Evolutionary conservation across 2,113 vertebrate genomes (phyloP).

Genomic region (Chauna torquata): DNA sequence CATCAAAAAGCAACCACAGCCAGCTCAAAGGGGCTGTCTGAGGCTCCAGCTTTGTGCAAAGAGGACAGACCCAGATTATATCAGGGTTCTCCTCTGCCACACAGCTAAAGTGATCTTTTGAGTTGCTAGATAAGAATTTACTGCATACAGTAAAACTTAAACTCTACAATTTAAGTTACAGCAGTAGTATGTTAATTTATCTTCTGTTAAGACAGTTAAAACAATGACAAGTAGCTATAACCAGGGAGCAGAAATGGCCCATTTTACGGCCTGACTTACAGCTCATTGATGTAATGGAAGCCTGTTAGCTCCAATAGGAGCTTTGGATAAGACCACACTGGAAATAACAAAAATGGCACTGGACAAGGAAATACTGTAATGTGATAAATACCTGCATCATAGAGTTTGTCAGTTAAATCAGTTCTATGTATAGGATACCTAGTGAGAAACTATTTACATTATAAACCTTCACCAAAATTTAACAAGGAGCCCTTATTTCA

Average conservation of each 20-base stretch:
- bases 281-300: not conserved
- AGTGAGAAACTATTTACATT: not conserved
- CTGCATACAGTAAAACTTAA: not conserved
- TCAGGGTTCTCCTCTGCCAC: not conserved
- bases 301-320: not conserved
- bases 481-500: not conserved
- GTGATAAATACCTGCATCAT: not conserved
- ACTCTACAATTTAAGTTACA: not conserved
- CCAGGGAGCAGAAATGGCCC: not conserved
- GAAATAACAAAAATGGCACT: not conserved
- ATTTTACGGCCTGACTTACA: not conserved
- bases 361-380: not conserved
- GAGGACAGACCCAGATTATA: not conserved
- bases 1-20: not conserved
- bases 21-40: not conserved
- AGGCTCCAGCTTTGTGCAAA: not conserved
- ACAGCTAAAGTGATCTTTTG: not conserved
- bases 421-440: not conserved
- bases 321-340: not conserved
- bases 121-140: conserved; percentile 5
- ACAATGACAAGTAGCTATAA: not conserved
- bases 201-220: not conserved
- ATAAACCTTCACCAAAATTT: not conserved
- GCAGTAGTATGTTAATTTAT: not conserved
- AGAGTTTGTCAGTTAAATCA: not conserved